Base-by-base conservation (phyloP, 2,888 invertebrate species). In the Torymus texanus region DNA sequence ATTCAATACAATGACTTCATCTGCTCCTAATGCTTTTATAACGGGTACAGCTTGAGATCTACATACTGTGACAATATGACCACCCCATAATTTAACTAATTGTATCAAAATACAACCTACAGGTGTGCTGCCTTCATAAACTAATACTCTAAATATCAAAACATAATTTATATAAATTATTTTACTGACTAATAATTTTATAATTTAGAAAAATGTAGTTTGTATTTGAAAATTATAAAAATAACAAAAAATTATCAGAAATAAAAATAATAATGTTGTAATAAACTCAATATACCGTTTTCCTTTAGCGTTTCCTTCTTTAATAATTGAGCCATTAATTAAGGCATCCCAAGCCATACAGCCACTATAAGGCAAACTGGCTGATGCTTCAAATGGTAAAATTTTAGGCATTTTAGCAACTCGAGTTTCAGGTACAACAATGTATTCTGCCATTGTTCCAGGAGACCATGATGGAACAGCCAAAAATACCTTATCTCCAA, bases 401-500 rank as follows among this genome's bases (percentile, higher is more conserved):
- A 91, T 91, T 85, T 91, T 91, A 50, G 94, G 93, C 88, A 93
- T 92, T 78, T 90, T 91, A 16, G 91, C 90, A 24, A 93, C 91
- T 83, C 91, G 90, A 80, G 88, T 88, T 85, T 93, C 92, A 50
- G 91, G 88, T n/a, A 92, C 91, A 76, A 92, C 90, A 75, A 92
- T 89, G 81, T 91, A 92, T 85, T 93, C 92, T 10, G 92, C 91
- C 88, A 93, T 90, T 53, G 92, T 92, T 62, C 93, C 94, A 73
- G 91, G 89, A 21, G 91, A 91, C 92, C 93, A 94, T 81, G 92
- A 92, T 61, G 93, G 93, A 70, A 91, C 88, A 16, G 92, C 91
- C 70, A 92, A 87, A 92, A 93, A 93, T 50, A 94, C 93, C 88
- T 93, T 93, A 85, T 94, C 94, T 1, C 94, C 94, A 24, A 93